Evolutionary conservation across 2,113 vertebrate species (phyloP).

Genomic region (Macaca nemestrina): DNA sequence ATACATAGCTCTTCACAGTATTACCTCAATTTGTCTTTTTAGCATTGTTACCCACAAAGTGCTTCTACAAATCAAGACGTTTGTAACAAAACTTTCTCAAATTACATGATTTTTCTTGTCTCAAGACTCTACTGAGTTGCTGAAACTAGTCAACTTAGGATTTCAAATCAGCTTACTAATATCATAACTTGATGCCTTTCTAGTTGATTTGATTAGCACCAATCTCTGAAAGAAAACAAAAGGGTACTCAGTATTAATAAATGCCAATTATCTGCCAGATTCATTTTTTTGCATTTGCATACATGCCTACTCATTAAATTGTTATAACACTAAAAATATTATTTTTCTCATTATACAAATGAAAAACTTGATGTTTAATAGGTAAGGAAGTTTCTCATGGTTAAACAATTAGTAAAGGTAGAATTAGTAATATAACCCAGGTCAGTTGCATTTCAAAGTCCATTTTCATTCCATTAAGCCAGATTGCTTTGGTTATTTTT

Average conservation of each 20-base stretch:
- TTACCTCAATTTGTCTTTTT: neutral
- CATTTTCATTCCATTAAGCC: slow-evolving; percentile 57
- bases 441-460: slow-evolving; percentile 43
- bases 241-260: slow-evolving; percentile 34
- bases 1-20: neutral
- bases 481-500: slow-evolving; percentile 67
- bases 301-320: neutral
- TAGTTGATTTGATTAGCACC: slow-evolving; percentile 21
- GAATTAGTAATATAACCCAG: neutral
- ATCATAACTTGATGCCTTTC: neutral
- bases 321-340: slow-evolving; percentile 12
- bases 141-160: neutral
- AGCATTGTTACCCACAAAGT: neutral
- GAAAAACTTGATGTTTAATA: neutral
- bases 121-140: neutral
- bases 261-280: neutral
- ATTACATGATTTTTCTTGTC: neutral
- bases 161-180: slow-evolving; percentile 22
- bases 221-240: slow-evolving; percentile 15
- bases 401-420: neutral
- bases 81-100: neutral
- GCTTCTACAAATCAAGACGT: neutral
- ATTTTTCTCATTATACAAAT: neutral
- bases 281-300: slow-evolving; percentile 23
- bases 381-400: neutral